phyloP scores from a whole-genome alignment of 2,888 invertebrate species.

The Trachelus iudaicus region DNA sequence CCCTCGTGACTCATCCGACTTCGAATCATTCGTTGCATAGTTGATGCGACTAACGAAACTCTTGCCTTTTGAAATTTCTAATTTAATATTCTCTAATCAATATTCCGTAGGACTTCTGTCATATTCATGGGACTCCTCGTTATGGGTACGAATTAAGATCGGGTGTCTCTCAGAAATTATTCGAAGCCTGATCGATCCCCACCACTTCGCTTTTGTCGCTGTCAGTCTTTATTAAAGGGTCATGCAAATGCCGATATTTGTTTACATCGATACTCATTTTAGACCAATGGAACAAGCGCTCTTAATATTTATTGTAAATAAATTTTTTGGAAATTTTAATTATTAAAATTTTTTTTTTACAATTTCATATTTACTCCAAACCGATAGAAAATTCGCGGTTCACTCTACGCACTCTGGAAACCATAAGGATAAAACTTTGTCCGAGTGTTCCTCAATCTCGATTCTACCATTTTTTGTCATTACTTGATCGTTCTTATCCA shows the following conservation, averaged over 20 bases:
- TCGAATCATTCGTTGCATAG: no score
- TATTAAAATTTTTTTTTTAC: no score
- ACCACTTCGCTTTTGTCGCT: no score
- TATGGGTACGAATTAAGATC: conserved; percentile 1
- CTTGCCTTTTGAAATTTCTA: conserved; percentile 11
- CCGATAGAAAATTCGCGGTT: no score
- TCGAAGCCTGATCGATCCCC: not conserved
- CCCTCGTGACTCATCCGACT: no score
- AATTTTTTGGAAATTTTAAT: no score
- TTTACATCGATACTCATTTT: no score
- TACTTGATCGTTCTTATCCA: conserved; percentile 31
- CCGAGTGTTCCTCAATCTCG: conserved; percentile 31
- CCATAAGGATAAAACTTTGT: conserved; percentile 33
- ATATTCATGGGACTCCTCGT: conserved; percentile 20
- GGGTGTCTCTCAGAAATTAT: not conserved
- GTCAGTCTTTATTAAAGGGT: no score
- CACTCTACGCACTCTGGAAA: conserved; percentile 16
- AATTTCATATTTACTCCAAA: no score
- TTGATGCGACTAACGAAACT: conserved; percentile 9
- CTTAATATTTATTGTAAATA: no score
- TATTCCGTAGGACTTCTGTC: conserved; percentile 12
- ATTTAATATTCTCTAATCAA: conserved; percentile 22
- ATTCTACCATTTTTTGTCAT: conserved; percentile 30
- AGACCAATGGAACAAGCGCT: no score
- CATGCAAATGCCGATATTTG: no score